phyloP scores from a whole-genome alignment of 1,140 invertebrate genomes.

The Marisa cornuarietis region DNA sequence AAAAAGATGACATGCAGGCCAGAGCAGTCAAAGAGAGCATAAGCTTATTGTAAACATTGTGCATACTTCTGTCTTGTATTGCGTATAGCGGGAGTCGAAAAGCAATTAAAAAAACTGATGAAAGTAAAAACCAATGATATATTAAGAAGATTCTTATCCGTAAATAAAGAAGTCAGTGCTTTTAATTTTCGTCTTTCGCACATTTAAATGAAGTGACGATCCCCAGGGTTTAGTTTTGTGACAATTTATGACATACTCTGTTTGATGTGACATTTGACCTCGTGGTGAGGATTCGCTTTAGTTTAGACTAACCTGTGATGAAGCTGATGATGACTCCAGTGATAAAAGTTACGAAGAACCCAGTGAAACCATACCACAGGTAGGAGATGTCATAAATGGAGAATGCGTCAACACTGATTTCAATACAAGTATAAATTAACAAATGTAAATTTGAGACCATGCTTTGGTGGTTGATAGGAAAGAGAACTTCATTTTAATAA shows the following conservation, averaged over 20 bases:
- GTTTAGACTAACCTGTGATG: conserved; percentile 18
- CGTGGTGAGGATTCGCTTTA: not conserved
- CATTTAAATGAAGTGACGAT: not conserved
- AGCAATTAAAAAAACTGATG: not conserved
- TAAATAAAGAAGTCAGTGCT: not conserved
- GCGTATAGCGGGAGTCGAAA: too few species aligned
- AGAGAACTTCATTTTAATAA: too few species aligned
- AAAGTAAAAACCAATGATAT: not conserved
- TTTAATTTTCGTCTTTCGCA: not conserved
- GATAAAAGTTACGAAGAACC: conserved; percentile 22
- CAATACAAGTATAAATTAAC: not conserved
- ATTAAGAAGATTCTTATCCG: not conserved
- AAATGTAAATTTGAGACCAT: not conserved
- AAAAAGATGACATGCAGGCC: not conserved
- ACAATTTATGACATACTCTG: not conserved
- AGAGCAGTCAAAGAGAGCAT: too few species aligned
- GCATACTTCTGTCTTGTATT: too few species aligned
- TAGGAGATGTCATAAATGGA: conserved; percentile 35
- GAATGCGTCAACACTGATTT: not conserved
- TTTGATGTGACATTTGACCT: not conserved
- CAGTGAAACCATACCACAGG: conserved; percentile 28
- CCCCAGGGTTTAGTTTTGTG: not conserved
- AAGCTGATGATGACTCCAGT: conserved; percentile 27
- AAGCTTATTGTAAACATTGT: too few species aligned
- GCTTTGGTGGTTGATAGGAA: not conserved